Evolutionary conservation across 2,797 vertebrate genomes (phyloP).

Genomic region (Denticeps clupeoides): DNA sequence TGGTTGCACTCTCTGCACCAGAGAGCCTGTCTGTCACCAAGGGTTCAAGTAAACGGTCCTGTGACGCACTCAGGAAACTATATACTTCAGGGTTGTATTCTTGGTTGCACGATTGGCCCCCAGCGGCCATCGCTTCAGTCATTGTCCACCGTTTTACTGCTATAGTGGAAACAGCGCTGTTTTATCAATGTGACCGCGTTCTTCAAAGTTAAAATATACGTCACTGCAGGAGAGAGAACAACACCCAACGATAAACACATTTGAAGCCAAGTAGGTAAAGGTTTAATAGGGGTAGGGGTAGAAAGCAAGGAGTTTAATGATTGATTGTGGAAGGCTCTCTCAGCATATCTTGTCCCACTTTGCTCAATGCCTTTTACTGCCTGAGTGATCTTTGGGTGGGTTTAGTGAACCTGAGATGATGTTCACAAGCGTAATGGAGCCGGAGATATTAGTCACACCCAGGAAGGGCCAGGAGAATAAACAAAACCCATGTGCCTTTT

Average conservation of each 20-base stretch:
- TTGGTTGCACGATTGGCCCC: neutral
- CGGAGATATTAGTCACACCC: constrained; percentile 7
- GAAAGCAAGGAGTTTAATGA: no score
- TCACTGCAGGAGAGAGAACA: no score
- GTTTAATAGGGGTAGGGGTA: no score
- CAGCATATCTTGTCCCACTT: neutral
- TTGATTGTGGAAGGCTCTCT: no score
- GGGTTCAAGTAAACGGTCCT: neutral
- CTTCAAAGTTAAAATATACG: no score
- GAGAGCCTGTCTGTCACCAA: neutral
- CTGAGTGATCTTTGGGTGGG: constrained; percentile 6
- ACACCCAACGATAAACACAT: no score
- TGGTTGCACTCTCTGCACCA: neutral
- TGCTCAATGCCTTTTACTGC: constrained; percentile 19
- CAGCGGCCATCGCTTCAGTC: neutral
- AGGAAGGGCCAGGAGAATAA: constrained; percentile 18
- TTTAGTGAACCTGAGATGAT: constrained; percentile 6
- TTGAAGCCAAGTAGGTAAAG: no score
- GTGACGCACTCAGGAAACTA: neutral
- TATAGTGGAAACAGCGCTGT: no score
- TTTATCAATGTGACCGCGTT: no score
- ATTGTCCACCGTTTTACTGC: no score
- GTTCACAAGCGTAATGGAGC: constrained; percentile 16
- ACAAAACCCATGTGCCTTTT: constrained; percentile 24
- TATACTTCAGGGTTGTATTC: neutral